A percentile compares a stretch with the other conserved stretches of the same genome.
phyloP scores from a whole-genome alignment of 2,113 vertebrate species.

The Gopherus flavomarginatus region DNA sequence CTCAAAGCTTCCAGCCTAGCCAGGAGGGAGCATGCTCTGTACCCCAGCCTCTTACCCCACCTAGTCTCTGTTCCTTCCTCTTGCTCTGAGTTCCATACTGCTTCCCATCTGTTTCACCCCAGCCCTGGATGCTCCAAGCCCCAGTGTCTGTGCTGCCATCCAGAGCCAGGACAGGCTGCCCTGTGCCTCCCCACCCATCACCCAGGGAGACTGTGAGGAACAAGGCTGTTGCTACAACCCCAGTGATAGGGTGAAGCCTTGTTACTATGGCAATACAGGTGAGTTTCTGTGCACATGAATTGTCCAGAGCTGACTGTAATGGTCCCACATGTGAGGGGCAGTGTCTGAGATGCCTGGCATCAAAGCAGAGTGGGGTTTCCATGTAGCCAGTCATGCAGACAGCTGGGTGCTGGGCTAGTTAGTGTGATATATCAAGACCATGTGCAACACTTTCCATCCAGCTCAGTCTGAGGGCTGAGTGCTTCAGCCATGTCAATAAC shows the following conservation, averaged over 20 bases:
- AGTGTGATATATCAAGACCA: fast-evolving
- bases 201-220: not conserved
- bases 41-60: not conserved
- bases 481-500: too few relatives aligned
- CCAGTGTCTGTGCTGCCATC: conserved; percentile 35
- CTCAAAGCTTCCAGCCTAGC: not conserved
- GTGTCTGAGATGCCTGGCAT: not conserved
- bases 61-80: not conserved
- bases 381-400: not conserved
- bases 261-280: conserved; percentile 57
- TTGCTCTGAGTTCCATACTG: not conserved
- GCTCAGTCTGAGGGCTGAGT: too few relatives aligned
- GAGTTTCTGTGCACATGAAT: not conserved
- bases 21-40: not conserved
- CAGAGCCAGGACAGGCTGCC: conserved; percentile 31
- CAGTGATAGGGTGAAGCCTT: not conserved
- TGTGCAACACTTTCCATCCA: not conserved
- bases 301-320: not conserved
- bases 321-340: not conserved
- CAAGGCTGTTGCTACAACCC: conserved; percentile 15
- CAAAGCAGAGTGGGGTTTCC: not conserved
- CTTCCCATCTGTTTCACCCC: not conserved
- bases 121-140: conserved; percentile 32
- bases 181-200: not conserved
- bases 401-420: not conserved